Conservation (phyloP, 2,113 vertebrate species). For the Leuciscus idus region DNA sequence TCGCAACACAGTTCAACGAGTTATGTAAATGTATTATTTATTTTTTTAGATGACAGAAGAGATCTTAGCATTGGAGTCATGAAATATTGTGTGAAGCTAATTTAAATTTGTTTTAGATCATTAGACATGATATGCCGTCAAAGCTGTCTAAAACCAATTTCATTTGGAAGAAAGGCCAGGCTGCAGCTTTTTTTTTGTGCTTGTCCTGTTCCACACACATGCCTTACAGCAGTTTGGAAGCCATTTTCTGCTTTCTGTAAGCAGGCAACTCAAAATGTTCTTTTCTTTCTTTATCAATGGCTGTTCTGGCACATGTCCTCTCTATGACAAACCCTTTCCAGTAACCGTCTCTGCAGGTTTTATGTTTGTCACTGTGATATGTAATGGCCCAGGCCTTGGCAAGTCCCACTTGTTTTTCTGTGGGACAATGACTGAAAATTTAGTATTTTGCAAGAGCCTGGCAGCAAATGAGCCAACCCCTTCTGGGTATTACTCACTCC, state of each 20-base stretch:
- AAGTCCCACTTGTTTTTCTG: constrained; percentile 63
- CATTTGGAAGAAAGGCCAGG: background rate
- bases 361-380: constrained; percentile 54
- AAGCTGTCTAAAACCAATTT: background rate
- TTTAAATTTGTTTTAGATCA: background rate
- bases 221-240: background rate
- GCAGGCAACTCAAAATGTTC: constrained; percentile 42
- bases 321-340: constrained; percentile 43
- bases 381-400: constrained; percentile 51
- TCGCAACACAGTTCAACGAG: background rate
- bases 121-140: background rate
- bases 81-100: background rate
- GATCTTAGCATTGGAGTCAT: background rate
- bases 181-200: background rate
- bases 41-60: background rate
- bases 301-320: constrained; percentile 29
- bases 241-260: constrained; percentile 48
- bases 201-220: background rate
- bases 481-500: constrained; percentile 27
- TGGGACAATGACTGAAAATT: constrained; percentile 34
- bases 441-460: constrained; percentile 59
- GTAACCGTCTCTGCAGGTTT: constrained; percentile 68
- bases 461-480: constrained; percentile 26
- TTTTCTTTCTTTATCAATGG: constrained; percentile 37
- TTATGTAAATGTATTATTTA: background rate